phyloP scores from a whole-genome alignment of 30 jellyfish, hydroid and myxozoan genomes.

The Nemopilema nomurai region DNA sequence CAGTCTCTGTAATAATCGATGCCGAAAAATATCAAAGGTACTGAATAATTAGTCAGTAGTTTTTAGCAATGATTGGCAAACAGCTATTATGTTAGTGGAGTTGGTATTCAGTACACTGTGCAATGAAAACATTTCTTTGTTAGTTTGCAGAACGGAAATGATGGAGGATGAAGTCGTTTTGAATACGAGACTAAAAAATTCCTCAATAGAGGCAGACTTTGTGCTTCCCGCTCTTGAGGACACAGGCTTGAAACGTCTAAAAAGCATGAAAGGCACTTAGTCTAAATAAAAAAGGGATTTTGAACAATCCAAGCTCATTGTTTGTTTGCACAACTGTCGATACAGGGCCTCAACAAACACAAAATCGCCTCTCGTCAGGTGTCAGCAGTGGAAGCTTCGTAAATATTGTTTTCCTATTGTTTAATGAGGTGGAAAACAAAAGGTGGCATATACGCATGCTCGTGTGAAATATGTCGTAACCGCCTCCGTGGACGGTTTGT shows the following conservation, averaged over 20 bases:
- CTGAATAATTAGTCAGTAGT: no score
- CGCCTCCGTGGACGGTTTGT: not conserved
- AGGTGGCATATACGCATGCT: not conserved
- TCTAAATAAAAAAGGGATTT: not conserved
- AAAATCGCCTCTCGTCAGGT: conserved; percentile 19
- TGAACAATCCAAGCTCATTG: conserved; percentile 5
- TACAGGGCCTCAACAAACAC: not conserved
- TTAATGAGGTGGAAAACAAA: not conserved
- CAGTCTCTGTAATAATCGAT: no score
- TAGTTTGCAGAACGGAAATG: no score
- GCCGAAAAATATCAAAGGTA: no score
- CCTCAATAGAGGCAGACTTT: not conserved
- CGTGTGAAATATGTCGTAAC: not conserved
- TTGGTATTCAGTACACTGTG: no score
- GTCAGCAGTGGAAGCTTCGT: conserved; percentile 5
- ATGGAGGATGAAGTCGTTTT: no score
- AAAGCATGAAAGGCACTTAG: not conserved
- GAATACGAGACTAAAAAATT: no score
- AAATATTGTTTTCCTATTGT: conserved; percentile 2
- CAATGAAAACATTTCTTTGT: no score
- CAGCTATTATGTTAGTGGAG: no score
- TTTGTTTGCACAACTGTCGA: conserved; percentile 42
- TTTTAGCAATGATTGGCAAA: no score
- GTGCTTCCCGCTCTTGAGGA: no score
- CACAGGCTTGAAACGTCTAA: not conserved